These are phyloP conservation scores for Oreochromis grahami DNA, from an alignment of 2,797 vertebrate genomes.

Conservation along the genomic window DNA sequence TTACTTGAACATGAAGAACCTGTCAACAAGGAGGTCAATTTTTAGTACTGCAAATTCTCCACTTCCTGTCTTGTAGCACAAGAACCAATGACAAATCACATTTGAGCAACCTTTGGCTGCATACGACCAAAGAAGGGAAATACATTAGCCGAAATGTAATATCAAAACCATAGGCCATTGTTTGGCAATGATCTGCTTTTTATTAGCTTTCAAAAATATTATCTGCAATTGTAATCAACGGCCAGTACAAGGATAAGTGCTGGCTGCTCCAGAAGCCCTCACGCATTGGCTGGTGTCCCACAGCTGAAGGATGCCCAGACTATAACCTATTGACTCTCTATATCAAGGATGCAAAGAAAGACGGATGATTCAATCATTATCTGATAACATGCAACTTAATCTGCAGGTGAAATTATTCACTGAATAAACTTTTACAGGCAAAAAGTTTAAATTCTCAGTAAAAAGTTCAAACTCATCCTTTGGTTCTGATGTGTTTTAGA, in stretches of 20 bases:
- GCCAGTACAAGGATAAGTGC: background rate
- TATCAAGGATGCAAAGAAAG: background rate
- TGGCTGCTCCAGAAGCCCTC: background rate
- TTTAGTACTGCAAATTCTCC: background rate
- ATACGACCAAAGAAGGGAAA: background rate
- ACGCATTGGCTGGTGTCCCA: background rate
- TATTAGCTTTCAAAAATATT: background rate
- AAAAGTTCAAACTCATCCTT: background rate
- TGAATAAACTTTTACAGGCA: background rate
- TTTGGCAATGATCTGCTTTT: background rate
- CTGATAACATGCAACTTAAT: background rate
- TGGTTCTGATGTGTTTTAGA: background rate
- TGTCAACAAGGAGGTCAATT: background rate
- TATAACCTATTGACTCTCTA: background rate
- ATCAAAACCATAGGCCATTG: background rate
- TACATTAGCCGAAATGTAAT: background rate
- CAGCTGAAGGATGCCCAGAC: background rate
- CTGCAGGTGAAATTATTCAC: background rate
- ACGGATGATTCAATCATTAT: background rate
- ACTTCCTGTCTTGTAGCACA: background rate
- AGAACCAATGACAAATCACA: accelerated
- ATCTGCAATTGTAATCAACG: background rate
- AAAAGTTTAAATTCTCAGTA: background rate
- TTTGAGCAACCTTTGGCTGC: accelerated
- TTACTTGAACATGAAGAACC: background rate